Base-by-base conservation (phyloP, 2,113 vertebrate genomes). In the Ciconia stormi region DNA sequence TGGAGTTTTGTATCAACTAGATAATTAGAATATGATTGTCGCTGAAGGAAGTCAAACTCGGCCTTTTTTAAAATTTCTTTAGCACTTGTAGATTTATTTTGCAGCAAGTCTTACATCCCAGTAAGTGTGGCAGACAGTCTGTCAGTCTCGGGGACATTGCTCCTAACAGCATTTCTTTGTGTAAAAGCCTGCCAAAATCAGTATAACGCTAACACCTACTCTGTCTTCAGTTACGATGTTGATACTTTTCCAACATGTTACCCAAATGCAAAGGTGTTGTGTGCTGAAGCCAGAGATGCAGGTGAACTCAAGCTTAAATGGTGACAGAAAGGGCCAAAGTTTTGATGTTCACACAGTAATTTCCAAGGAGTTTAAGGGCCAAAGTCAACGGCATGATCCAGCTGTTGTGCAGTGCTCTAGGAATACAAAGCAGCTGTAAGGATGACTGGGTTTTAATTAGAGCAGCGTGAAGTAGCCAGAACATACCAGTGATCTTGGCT, bases 341-440 rank as follows among this genome's bases (percentile, higher is more conserved):
- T 95, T 77, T 73, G 44, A 55, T 93, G 56, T 82, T 79, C 44
- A 56, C 61, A 84, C 73, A 87, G 30, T 61, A 56, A 63, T 89
- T 90, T 89, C 52, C 72, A 87, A 87, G 56, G 56, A 85, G 27
- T 49, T 87, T 49, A 89, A 77, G 81, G 87, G 83, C 81, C 83
- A 91, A 92, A 92, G 67, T 69, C 83, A 72, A 67, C 0, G 27
- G 61, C 61, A 74, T 29, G 27, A 71, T 87, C 92, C 95, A 95
- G 96, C 88, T 97, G 93, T 92, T 72, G 40, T 52, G 36, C 49
- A 62, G 81, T 27, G 91, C 73, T 92, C 87, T 76, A 95, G 77
- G 77, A 95, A 93, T 65, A 93, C 56, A 89, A 89, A 87, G 62
- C 89, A 95, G 93, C 94, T 93, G 83, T 76, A 61, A 76, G 65